Conservation (phyloP, 2,888 invertebrate species). For the Erpobdella octoculata region DNA sequence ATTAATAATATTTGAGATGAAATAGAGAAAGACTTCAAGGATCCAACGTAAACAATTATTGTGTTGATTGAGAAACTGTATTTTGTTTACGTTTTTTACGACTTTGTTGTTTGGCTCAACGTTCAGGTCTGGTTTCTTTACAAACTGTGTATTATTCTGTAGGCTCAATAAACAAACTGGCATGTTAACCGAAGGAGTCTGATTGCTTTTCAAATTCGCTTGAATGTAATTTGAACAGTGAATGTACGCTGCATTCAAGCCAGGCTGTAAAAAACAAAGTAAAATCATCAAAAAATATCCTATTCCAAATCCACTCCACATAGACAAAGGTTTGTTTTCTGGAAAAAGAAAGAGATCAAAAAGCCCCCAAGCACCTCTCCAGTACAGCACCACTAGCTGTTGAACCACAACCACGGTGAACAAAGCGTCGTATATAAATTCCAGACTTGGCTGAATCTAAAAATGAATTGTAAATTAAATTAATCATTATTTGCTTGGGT, state of each 20-base stretch:
- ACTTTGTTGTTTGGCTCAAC: not conserved
- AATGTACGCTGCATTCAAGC: conserved; percentile 21
- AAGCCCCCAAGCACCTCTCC: conserved; percentile 24
- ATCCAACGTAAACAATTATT: conserved; percentile 16
- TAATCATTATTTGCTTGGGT: no score
- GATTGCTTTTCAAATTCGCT: no score
- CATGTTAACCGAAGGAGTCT: not conserved
- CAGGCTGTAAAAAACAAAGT: conserved; percentile 15
- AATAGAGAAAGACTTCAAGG: conserved; percentile 13
- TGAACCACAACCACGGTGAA: conserved; percentile 15
- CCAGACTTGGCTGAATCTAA: no score
- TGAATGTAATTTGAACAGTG: no score
- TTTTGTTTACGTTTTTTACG: no score
- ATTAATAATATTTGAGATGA: conserved; percentile 21
- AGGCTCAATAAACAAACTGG: no score
- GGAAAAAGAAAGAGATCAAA: conserved; percentile 20
- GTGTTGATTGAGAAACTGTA: no score
- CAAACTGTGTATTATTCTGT: no score
- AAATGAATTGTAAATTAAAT: no score
- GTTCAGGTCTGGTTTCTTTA: no score
- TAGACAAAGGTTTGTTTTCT: conserved; percentile 10
- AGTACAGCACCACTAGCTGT: conserved; percentile 28
- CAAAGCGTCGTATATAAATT: conserved; percentile 12
- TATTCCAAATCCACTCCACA: conserved; percentile 7
- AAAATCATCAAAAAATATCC: conserved; percentile 20